phyloP scores from a whole-genome alignment of 2,113 vertebrate species.

The Sula dactylatra region DNA sequence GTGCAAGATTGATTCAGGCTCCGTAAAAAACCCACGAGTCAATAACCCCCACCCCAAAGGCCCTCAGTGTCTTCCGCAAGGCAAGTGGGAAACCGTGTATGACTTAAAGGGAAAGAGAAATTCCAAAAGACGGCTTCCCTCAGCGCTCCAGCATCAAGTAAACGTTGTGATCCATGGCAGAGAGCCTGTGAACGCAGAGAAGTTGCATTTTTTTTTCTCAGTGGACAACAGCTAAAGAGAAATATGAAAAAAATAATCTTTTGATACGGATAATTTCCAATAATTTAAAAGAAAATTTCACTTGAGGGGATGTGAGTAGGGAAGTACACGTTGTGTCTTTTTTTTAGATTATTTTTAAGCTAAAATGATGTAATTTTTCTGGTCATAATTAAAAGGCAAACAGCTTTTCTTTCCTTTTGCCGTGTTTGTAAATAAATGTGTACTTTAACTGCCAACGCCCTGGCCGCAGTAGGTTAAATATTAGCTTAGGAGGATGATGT shows the following conservation, averaged over 20 bases:
- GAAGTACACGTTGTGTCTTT: rapidly evolving
- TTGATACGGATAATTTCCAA: neutral
- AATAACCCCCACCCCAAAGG: neutral
- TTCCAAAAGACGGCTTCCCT: neutral
- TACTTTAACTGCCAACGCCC: neutral
- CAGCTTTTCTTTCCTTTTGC: neutral
- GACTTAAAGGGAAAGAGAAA: neutral
- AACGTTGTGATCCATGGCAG: neutral
- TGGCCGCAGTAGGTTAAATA: neutral
- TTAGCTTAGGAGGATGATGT: neutral
- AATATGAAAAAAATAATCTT: neutral
- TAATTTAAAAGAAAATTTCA: neutral
- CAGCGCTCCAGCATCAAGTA: neutral
- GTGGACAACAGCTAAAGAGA: neutral
- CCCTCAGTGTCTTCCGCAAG: neutral
- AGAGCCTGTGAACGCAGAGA: neutral
- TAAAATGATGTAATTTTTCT: neutral
- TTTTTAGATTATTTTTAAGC: neutral
- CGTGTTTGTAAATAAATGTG: neutral
- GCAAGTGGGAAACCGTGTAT: neutral
- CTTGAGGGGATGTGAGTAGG: neutral
- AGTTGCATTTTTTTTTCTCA: neutral
- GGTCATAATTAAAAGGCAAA: neutral
- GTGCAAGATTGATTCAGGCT: neutral
- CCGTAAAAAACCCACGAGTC: neutral